Conservation (phyloP, 2,888 invertebrate species). For the Hirtodrosophila cameraria region DNA sequence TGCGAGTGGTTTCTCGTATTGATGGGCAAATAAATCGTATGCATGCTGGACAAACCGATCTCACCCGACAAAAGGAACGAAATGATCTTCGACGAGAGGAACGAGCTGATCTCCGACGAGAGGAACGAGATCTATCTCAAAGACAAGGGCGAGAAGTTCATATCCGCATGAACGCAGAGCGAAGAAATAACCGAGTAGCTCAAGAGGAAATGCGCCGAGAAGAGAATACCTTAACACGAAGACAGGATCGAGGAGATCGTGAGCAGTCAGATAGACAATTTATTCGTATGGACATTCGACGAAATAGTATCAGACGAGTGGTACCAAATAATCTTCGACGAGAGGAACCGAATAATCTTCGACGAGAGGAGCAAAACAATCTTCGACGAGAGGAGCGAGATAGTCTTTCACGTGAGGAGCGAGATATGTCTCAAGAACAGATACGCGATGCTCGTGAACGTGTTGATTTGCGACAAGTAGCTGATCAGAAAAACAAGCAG, state of each 20-base stretch:
- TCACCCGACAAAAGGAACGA: not conserved
- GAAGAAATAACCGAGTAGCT: not conserved
- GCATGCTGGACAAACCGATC: not conserved
- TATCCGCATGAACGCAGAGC: not conserved
- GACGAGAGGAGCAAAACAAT: not conserved
- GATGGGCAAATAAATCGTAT: not conserved
- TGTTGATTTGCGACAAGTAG: not conserved
- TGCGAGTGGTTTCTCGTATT: not conserved
- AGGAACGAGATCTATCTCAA: not conserved
- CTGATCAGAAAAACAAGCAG: not conserved
- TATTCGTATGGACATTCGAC: constrained; percentile 1
- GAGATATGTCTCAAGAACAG: constrained; percentile 6
- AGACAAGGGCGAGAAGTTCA: constrained; percentile 2
- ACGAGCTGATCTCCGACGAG: not conserved
- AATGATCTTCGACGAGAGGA: not conserved
- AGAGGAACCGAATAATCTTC: not conserved
- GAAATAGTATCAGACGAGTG: not conserved
- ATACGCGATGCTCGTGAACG: constrained; percentile 5
- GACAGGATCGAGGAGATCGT: constrained; percentile 1
- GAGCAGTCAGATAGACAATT: not conserved
- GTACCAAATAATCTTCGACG: not conserved
- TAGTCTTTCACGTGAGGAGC: not conserved
- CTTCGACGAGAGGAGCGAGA: constrained; percentile 1
- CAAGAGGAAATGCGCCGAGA: not conserved
- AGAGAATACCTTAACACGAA: not conserved